Conservation (phyloP, 2,113 vertebrate species). For the Tupaia tana region DNA sequence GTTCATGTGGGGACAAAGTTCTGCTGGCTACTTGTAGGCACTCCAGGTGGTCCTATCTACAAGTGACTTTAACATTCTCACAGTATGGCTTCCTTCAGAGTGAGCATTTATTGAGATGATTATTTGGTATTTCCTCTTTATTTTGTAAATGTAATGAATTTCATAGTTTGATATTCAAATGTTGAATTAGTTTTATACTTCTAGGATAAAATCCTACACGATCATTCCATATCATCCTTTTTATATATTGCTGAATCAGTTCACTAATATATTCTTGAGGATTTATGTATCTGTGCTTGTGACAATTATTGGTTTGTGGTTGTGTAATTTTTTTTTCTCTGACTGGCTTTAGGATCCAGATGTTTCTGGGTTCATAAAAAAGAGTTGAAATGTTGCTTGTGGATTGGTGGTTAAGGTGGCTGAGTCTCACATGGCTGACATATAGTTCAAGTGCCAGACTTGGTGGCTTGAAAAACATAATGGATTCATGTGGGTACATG, state of each 20-base stretch:
- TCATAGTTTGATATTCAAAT: not conserved
- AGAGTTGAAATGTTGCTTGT: not conserved
- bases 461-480: too few species aligned
- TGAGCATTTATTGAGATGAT: not conserved
- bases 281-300: constrained; percentile 2
- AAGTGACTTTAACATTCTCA: not conserved
- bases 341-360: not conserved
- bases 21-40: not conserved
- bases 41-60: not conserved
- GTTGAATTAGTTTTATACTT: not conserved
- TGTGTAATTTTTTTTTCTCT: not conserved
- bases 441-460: too few species aligned
- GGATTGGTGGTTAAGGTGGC: too few species aligned
- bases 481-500: too few species aligned
- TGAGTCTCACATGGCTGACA: too few species aligned
- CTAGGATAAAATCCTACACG: not conserved
- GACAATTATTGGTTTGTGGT: not conserved
- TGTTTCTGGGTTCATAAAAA: not conserved
- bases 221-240: not conserved
- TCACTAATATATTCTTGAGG: not conserved
- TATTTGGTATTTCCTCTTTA: not conserved
- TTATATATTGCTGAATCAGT: not conserved
- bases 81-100: not conserved
- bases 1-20: too few species aligned
- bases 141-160: not conserved